Percentiles rank a stretch among this genome's conserved stretches.
phyloP scores from a whole-genome alignment of 2,113 vertebrate species.

The Ciconia maguari region DNA sequence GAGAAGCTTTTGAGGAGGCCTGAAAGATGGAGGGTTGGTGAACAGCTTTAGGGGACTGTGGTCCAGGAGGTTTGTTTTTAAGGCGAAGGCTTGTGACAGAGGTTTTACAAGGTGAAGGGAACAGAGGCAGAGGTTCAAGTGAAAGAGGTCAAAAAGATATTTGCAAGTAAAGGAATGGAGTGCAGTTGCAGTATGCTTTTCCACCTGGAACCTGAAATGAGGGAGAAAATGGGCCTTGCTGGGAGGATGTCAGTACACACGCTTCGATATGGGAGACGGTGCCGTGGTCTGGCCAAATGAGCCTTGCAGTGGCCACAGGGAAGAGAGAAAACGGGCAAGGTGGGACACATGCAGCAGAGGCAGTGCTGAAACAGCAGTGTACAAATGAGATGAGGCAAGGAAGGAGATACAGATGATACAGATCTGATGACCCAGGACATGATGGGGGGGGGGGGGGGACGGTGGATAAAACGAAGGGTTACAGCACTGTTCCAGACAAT shows the following conservation, averaged over 20 bases:
- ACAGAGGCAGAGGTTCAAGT: background rate
- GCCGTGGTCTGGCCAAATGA: background rate
- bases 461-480: too few relatives aligned
- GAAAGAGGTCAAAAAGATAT: background rate
- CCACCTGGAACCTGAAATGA: background rate
- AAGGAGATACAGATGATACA: background rate
- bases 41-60: background rate
- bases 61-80: background rate
- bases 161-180: background rate
- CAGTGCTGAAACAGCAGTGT: background rate
- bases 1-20: background rate
- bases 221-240: rapidly evolving
- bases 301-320: background rate
- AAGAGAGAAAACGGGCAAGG: background rate
- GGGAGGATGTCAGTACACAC: background rate
- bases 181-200: background rate
- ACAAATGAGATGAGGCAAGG: background rate
- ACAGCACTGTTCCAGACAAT: background rate
- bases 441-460: rapidly evolving
- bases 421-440: background rate
- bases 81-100: background rate
- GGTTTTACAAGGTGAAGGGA: background rate
- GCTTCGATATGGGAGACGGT: rapidly evolving
- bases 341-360: background rate
- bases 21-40: background rate